A percentile compares a stretch with the other conserved stretches of the same genome.
Evolutionary conservation across 2,113 vertebrate species (phyloP).

Genomic region (Cephalopholis sonnerati): DNA sequence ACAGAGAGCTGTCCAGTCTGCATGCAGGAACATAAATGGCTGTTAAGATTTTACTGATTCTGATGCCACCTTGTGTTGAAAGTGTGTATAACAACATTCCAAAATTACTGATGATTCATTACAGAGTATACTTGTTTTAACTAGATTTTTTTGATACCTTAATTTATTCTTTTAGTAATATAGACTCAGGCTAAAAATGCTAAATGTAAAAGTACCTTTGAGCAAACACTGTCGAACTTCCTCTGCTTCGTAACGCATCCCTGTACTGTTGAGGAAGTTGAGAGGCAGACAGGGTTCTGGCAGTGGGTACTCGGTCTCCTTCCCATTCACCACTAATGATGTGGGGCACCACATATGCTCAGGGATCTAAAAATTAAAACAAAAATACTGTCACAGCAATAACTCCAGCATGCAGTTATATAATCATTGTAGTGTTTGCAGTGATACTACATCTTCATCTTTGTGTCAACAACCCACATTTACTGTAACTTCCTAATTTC

Average conservation of each 20-base stretch:
- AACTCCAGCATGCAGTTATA: background rate
- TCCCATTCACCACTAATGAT: conserved; percentile 81
- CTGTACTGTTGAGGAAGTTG: conserved; percentile 84
- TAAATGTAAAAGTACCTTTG: conserved; percentile 79
- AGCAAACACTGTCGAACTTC: conserved; percentile 88
- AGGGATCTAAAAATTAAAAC: conserved; percentile 80
- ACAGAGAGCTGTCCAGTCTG: background rate
- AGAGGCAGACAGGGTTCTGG: conserved; percentile 79
- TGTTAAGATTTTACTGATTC: background rate
- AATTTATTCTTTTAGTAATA: background rate
- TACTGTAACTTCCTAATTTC: background rate
- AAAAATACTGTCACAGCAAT: background rate
- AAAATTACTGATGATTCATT: background rate
- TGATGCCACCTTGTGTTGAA: conserved; percentile 61
- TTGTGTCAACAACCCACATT: background rate
- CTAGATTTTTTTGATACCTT: background rate
- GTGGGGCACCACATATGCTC: conserved; percentile 86
- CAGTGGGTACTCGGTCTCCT: conserved; percentile 82
- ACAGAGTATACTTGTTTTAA: background rate
- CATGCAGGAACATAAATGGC: background rate
- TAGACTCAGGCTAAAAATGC: background rate
- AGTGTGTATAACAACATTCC: background rate
- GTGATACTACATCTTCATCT: background rate
- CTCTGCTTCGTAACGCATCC: conserved; percentile 89
- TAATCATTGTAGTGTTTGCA: background rate